Percentiles rank a stretch among this genome's conserved stretches.
These are phyloP conservation scores for Drymonia ruficornis DNA, from an alignment of 2,888 invertebrate species.

Conservation along the genomic window DNA sequence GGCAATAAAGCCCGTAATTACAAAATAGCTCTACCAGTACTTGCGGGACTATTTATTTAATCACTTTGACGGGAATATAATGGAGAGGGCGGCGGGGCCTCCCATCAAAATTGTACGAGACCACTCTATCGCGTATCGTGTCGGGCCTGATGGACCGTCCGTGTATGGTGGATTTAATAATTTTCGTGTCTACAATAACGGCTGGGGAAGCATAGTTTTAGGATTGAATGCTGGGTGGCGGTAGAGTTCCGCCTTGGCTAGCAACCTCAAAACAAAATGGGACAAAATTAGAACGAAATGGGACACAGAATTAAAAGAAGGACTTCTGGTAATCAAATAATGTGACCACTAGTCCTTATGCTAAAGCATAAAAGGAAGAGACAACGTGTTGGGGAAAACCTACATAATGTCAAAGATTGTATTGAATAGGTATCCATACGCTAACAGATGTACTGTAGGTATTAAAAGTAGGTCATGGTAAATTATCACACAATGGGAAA, in stretches of 20 bases:
- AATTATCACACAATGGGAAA: not conserved
- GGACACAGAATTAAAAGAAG: no score
- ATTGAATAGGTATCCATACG: no score
- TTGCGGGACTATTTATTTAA: conserved; percentile 81
- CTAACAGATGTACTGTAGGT: no score
- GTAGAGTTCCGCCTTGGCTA: no score
- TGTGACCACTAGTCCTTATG: no score
- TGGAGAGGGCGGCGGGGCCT: conserved; percentile 59
- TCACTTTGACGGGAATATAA: conserved; percentile 83
- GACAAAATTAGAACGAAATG: no score
- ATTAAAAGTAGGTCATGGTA: no score
- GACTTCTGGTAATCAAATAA: no score
- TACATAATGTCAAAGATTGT: no score
- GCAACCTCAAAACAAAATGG: no score
- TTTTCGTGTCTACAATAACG: conserved; percentile 54
- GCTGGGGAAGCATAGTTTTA: conserved; percentile 11
- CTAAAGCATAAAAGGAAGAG: no score
- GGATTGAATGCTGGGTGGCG: conserved; percentile 17
- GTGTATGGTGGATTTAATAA: conserved; percentile 37
- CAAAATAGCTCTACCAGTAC: conserved; percentile 76
- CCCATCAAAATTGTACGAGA: conserved; percentile 67
- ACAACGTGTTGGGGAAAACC: no score
- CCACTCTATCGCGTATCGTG: conserved; percentile 67
- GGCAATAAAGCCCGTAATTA: conserved; percentile 80
- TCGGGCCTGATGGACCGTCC: conserved; percentile 55